These are phyloP conservation scores for Erebia epiphron DNA, from an alignment of 2,888 invertebrate genomes.

Conservation along the genomic window DNA sequence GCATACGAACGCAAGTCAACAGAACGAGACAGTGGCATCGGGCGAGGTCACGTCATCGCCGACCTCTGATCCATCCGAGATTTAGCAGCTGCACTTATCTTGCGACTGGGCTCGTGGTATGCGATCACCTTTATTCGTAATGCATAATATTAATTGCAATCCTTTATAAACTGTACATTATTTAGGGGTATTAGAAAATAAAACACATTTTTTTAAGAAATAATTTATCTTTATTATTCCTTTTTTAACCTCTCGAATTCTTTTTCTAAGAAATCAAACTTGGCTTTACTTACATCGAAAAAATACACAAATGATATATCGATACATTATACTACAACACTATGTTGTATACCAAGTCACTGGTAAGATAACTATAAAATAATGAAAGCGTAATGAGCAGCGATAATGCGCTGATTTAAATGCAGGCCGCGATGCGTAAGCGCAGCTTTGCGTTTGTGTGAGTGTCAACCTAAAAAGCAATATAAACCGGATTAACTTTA, in stretches of 20 bases:
- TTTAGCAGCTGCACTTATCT: no score
- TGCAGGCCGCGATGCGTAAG: no score
- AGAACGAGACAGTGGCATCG: no score
- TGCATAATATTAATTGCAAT: conserved; percentile 28
- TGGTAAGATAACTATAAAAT: conserved; percentile 54
- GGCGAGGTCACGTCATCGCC: no score
- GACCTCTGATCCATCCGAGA: no score
- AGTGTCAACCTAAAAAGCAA: no score
- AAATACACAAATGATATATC: conserved; percentile 79
- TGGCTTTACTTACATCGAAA: conserved; percentile 81
- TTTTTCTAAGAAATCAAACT: conserved; percentile 81
- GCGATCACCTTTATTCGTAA: conserved; percentile 12
- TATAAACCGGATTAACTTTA: no score
- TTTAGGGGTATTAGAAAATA: conserved; percentile 50
- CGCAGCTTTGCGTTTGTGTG: no score
- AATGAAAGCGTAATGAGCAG: conserved; percentile 57
- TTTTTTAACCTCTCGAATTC: conserved; percentile 80
- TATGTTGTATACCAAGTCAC: conserved; percentile 59
- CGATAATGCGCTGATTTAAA: conserved; percentile 41
- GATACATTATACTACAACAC: conserved; percentile 70
- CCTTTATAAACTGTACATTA: conserved; percentile 22
- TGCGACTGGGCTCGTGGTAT: no score
- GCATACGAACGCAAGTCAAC: no score
- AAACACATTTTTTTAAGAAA: conserved; percentile 77
- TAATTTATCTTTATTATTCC: conserved; percentile 81